Conservation (phyloP, 1,140 invertebrate genomes). For the Apis dorsata region DNA sequence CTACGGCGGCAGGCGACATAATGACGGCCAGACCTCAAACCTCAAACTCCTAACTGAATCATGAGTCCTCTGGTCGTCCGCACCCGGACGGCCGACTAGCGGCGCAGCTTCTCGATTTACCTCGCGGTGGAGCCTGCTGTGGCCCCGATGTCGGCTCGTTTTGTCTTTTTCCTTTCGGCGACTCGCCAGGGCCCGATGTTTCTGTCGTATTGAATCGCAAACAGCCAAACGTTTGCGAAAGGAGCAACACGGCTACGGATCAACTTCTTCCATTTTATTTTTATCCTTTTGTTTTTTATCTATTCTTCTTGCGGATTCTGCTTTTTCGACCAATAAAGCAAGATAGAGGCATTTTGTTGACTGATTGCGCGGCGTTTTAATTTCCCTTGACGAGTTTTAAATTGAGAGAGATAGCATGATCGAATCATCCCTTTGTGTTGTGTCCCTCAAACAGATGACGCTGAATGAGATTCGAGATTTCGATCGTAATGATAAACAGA, state of each 20-base stretch:
- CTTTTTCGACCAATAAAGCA: constrained; percentile 16
- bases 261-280: not conserved
- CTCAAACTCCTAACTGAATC: constrained; percentile 76
- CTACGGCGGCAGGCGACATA: constrained; percentile 69
- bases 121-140: constrained; percentile 49
- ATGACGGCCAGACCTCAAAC: constrained; percentile 72
- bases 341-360: constrained; percentile 5
- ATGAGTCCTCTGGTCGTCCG: constrained; percentile 67
- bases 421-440: not conserved
- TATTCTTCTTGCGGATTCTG: not conserved
- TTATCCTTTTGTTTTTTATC: too few relatives aligned
- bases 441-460: not conserved
- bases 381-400: constrained; percentile 3
- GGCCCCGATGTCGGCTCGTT: constrained; percentile 53
- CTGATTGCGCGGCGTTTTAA: constrained; percentile 18
- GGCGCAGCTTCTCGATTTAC: constrained; percentile 66
- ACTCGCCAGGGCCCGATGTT: constrained; percentile 43
- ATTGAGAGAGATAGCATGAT: not conserved
- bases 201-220: constrained; percentile 63
- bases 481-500: not conserved
- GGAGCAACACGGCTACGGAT: not conserved
- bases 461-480: not conserved
- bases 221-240: constrained; percentile 43
- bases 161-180: constrained; percentile 50
- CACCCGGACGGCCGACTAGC: constrained; percentile 52